A percentile compares a stretch with the other conserved stretches of the same genome.
These are phyloP conservation scores for Malacosoma neustria DNA, from an alignment of 2,888 invertebrate genomes.

Conservation along the genomic window DNA sequence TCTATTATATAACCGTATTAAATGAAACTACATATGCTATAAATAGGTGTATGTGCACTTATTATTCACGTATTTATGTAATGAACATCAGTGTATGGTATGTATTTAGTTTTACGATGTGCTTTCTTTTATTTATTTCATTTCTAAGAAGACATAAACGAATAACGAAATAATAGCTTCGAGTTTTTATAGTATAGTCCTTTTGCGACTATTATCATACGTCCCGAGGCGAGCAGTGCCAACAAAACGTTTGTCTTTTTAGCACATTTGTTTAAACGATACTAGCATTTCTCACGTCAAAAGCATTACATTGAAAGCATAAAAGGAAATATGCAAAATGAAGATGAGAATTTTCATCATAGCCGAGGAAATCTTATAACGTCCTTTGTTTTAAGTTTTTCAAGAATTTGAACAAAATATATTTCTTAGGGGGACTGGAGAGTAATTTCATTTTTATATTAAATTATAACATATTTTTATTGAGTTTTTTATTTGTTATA, in stretches of 20 bases:
- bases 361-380: constrained; percentile 6
- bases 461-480: too few species aligned
- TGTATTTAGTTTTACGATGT: too few species aligned
- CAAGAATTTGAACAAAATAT: background rate
- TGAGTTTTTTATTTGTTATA: too few species aligned
- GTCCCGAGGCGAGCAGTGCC: constrained; percentile 47
- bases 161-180: too few species aligned
- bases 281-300: constrained; percentile 57
- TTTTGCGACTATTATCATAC: constrained; percentile 61
- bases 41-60: too few species aligned
- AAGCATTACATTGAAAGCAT: constrained; percentile 42
- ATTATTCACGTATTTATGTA: too few species aligned
- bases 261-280: constrained; percentile 68
- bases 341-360: constrained; percentile 15
- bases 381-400: too few species aligned
- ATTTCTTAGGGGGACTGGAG: background rate
- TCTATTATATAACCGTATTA: too few species aligned
- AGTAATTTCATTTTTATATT: background rate
- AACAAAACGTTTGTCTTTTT: constrained; percentile 71
- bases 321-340: constrained; percentile 21
- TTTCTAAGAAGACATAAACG: too few species aligned
- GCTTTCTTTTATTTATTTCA: too few species aligned
- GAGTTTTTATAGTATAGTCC: background rate
- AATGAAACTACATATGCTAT: too few species aligned
- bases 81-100: too few species aligned